These are phyloP conservation scores for Euura saliciscinereae DNA, from an alignment of 1,140 invertebrate genomes.

Conservation along the genomic window DNA sequence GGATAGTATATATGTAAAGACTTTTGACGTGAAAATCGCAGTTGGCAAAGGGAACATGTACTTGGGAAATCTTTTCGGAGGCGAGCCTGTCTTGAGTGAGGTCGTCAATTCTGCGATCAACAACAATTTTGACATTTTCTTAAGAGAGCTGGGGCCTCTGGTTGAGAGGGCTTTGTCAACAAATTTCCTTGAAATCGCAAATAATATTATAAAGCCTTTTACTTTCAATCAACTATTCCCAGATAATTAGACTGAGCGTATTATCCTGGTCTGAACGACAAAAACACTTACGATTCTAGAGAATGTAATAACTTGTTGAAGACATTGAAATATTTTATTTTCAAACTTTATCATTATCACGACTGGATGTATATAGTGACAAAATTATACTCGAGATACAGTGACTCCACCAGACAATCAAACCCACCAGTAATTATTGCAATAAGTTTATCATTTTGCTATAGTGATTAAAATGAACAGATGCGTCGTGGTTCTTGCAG, in stretches of 20 bases:
- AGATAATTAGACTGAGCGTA: constrained; percentile 21
- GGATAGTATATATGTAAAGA: constrained; percentile 61
- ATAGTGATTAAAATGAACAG: too few species aligned
- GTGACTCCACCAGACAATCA: too few species aligned
- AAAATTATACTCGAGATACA: too few species aligned
- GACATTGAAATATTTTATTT: too few species aligned
- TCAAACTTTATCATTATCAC: too few species aligned
- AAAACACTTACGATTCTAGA: too few species aligned
- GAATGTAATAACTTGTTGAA: too few species aligned
- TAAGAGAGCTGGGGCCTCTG: constrained; percentile 65
- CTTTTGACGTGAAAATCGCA: constrained; percentile 61
- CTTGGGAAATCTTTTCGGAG: constrained; percentile 69
- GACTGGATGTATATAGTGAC: too few species aligned
- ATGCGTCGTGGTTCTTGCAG: too few species aligned
- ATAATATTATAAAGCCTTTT: constrained; percentile 63
- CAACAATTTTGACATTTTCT: constrained; percentile 65
- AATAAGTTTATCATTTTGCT: too few species aligned
- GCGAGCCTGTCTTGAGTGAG: constrained; percentile 60
- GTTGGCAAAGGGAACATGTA: constrained; percentile 64
- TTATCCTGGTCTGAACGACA: too few species aligned
- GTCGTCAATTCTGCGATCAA: constrained; percentile 69
- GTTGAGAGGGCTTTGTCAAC: constrained; percentile 63
- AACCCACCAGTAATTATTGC: too few species aligned
- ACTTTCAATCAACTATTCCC: constrained; percentile 66
- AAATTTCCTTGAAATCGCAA: constrained; percentile 62